Evolutionary conservation across 2,888 invertebrate species (phyloP), one percentile per base, ranked within the genome.

Genomic region (Ophion slaviceki): DNA sequence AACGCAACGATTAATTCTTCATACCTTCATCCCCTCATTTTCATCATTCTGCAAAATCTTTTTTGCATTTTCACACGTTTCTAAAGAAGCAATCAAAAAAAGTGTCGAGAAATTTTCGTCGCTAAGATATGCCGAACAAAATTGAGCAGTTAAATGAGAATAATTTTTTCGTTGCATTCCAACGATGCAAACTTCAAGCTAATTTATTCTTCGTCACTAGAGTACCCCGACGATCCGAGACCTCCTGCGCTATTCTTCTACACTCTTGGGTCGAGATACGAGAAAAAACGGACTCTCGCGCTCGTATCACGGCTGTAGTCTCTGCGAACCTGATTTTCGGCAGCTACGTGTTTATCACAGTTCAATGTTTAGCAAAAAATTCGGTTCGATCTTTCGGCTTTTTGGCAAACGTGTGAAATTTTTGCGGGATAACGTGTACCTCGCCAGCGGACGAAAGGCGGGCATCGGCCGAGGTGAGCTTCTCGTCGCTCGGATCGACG

Each of bases 291-390:
- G 10, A n/a, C 66, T 76, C 81, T 80, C 59, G 72, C 80, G 36
- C 20, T 28, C 8, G 47, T 14, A 53, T 59, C 74, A 32, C 61
- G 53, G 53, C 77, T 64, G 66, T 79, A 45, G 78, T 78, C 71
- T 47, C 72, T 85, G 62, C 40, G 59, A 66, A 76, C 68, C 68
- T 78, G 82, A 80, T 83, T 80, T 80, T 80, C 68, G 53, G 82
- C 72, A 86, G 82, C 82, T 80, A 76, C 67, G 68, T 74, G 80
- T 80, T 82, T 82, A 82, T 86, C 85, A 86, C 82, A 80, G 80
- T 82, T 80, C 11, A 61, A 82, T 77, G 7, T 36, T 82, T 59
- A 82, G 82, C 80, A 72, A 80, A 74, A 32, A 76, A 72, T 40
- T 53, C 74, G 20, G 64, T 57, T 36, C 17, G 74, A 24, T 67